Base-by-base conservation (phyloP, 2,113 vertebrate genomes). In the Danionella cerebrum region DNA sequence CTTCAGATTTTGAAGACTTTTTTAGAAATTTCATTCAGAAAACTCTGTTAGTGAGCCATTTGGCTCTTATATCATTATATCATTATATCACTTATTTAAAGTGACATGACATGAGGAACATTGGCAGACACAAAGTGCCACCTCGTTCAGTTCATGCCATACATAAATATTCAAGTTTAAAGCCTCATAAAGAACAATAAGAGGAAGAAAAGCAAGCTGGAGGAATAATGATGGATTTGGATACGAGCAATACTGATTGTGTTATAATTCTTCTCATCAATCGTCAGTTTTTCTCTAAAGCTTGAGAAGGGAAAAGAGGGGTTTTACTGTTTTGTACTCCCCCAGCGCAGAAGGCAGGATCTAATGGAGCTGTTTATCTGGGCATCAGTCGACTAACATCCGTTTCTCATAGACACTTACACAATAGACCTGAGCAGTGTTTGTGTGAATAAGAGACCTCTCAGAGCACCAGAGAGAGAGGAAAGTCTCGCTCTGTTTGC, bases 401-500 rank as follows among this genome's bases (percentile, higher is more conserved):
- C 74, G 70, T 50, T 72, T 76, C 74, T 69, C 70, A 76, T 65
- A 65, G 58, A 53, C 35, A 52, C 52, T 65, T 55, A 65, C 53
- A 76, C 69, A 76, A 69, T 72, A 50, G 65, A 52, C 45, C 2
- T 19, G 29, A 53, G 57, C 59, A 78, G 65, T 77, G 63, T 74
- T 72, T 72, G 73, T 79, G 33, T 69, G 33, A 51, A 65, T 65
- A 48, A 75, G 62, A 71, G 73, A 63, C 73, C 73, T 68, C 69
- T 75, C 41, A 45, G 63, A 45, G 67, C 74, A 68, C 79, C 70
- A 69, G 72, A 73, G 64, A 68, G 72, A 71, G 60, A 48, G 50
- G 66, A 62, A 72, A 72, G 36, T 47, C 27, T 31, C 77, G 72
- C 76, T 64, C 68, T 75, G 78, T 83, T 80, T 77, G 71, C 73